Evolutionary conservation across 35 echinoderm and acorn worm genomes (phyloP).

Genomic region (Hemicentrotus pulcherrimus): DNA sequence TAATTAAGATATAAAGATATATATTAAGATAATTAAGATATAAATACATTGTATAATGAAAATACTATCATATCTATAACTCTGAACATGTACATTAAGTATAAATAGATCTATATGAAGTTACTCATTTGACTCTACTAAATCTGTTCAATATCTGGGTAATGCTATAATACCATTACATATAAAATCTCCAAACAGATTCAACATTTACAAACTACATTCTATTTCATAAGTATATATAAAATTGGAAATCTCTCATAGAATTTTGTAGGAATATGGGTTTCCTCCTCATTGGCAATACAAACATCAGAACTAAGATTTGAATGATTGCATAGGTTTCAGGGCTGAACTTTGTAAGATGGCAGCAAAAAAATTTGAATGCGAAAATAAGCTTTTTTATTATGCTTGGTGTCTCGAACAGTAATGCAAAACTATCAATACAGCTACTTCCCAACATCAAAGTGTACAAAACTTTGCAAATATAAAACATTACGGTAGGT

Average conservation of each 20-base stretch:
- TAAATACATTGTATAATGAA: no score
- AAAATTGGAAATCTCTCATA: background rate
- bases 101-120: background rate
- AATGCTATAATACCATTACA: background rate
- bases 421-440: background rate
- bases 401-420: background rate
- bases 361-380: no score
- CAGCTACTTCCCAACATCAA: background rate
- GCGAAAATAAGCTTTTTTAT: no score
- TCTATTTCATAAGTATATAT: background rate
- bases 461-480: background rate
- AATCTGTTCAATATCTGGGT: background rate
- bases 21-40: no score
- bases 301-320: background rate
- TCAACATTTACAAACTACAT: background rate
- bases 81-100: background rate
- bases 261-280: background rate
- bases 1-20: no score
- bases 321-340: background rate
- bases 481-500: background rate
- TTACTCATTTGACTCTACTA: background rate
- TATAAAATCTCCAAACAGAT: background rate
- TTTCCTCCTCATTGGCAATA: background rate
- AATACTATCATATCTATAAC: no score
- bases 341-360: background rate